These are phyloP conservation scores for Sturmia bella DNA, from an alignment of 2,888 invertebrate genomes.

Conservation along the genomic window DNA sequence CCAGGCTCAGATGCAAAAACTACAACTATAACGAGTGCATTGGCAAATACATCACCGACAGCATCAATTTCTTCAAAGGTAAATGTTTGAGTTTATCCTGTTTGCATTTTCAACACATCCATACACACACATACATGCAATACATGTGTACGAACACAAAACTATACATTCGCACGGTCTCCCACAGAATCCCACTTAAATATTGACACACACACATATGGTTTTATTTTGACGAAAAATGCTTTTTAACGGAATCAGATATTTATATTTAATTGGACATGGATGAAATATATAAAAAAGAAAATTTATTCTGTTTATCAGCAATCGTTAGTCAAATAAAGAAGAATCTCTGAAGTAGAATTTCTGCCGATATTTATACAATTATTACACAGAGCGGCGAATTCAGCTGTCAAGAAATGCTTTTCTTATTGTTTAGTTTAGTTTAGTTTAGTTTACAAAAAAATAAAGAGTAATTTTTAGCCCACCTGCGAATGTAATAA, in stretches of 20 bases:
- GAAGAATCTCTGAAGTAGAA: too few species aligned
- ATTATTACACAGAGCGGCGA: too few species aligned
- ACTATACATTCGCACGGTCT: not conserved
- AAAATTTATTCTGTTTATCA: not conserved
- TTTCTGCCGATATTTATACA: too few species aligned
- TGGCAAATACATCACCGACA: constrained; percentile 22
- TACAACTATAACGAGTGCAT: constrained; percentile 37
- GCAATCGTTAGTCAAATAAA: not conserved
- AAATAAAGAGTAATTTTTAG: too few species aligned
- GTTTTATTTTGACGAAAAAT: not conserved
- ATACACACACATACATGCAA: not conserved
- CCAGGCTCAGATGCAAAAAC: constrained; percentile 6
- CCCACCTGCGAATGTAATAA: too few species aligned
- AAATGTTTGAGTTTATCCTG: constrained; percentile 43
- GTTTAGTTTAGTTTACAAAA: too few species aligned
- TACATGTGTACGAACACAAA: not conserved
- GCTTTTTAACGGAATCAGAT: not conserved
- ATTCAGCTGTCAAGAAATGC: too few species aligned
- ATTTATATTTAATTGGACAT: constrained; percentile 3
- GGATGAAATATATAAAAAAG: too few species aligned
- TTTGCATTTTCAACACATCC: constrained; percentile 27
- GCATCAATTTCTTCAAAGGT: constrained; percentile 49
- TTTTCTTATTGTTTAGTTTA: too few species aligned
- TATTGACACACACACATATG: not conserved
- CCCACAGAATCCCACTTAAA: not conserved